Evolutionary conservation across 2,888 invertebrate species (phyloP), one percentile per base, ranked within the genome.

Genomic region (Eilema caniola): DNA sequence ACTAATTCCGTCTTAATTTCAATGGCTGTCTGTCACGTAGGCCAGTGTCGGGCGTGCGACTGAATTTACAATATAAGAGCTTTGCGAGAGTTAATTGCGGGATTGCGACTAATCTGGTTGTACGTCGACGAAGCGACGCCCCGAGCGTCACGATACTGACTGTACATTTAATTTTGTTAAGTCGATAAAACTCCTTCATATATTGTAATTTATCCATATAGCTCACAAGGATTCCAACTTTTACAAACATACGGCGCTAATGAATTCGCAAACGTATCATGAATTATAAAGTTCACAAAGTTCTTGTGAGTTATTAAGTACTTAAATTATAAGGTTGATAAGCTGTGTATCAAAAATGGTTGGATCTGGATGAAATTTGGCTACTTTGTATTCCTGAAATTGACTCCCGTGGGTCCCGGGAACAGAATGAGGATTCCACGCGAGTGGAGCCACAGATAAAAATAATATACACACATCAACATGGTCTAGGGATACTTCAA

Each of bases 1-100:
- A 71, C 71, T 80, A 66, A 76, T 65, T n/a, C 67, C 71, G 12
- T 66, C 24, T 68, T 74, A 71, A 84, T 85, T 82, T 85, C 72
- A 78, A 71, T 61, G 70, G 66, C 66, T 75, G 74, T 78, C 76
- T 75, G 80, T 83, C 85, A 83, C 85, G 81, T 82, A 79, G 80
- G 66, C 62, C 66, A 57, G 69, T 61, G 68, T 60, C 69, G 67
- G 66, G 75, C 73, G 76, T 75, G 76, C 77, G 71, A 74, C 73
- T 76, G 81, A 84, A 81, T 85, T 74, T 73, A 79, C 78, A 85
- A 82, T 76, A 78, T 78, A 79, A 77, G 79, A 81, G 83, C 79
- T 80, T 79, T 73, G 73, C 73, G 70, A 80, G 81, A 85, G 83
- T 83, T 87, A 85, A 87, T 86, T 85, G 85, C 79, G 72, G 85